These are phyloP conservation scores for Dermatemys mawii DNA, from an alignment of 2,113 vertebrate species.

Conservation along the genomic window DNA sequence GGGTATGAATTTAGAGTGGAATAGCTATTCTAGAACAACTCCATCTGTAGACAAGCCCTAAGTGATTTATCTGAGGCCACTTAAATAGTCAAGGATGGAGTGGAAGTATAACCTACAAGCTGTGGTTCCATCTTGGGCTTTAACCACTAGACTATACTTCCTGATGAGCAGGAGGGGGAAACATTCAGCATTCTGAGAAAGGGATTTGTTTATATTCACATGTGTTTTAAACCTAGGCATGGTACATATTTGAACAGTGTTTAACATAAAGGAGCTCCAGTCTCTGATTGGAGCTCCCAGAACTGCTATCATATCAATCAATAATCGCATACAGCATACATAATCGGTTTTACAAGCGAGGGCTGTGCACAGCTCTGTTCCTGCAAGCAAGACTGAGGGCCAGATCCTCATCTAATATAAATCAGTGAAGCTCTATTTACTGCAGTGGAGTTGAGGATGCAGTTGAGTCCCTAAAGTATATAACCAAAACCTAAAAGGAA, in stretches of 20 bases:
- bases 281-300: background rate
- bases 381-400: background rate
- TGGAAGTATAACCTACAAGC: background rate
- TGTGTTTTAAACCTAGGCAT: background rate
- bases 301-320: background rate
- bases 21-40: background rate
- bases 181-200: background rate
- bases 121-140: background rate
- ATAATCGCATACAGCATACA: background rate
- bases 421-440: background rate
- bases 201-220: background rate
- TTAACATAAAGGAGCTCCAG: background rate
- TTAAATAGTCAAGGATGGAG: background rate
- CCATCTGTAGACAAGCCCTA: background rate
- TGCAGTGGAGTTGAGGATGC: background rate
- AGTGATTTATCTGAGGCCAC: background rate
- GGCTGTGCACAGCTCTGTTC: background rate
- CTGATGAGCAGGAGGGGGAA: background rate
- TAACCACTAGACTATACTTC: background rate
- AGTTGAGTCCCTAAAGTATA: background rate
- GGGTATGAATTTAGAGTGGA: background rate
- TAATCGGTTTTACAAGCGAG: background rate
- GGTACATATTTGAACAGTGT: accelerated
- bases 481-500: background rate
- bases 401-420: background rate